Evolutionary conservation across 2,888 invertebrate genomes (phyloP), one percentile per base, ranked within the genome.

Genomic region (Orchestes rusci): DNA sequence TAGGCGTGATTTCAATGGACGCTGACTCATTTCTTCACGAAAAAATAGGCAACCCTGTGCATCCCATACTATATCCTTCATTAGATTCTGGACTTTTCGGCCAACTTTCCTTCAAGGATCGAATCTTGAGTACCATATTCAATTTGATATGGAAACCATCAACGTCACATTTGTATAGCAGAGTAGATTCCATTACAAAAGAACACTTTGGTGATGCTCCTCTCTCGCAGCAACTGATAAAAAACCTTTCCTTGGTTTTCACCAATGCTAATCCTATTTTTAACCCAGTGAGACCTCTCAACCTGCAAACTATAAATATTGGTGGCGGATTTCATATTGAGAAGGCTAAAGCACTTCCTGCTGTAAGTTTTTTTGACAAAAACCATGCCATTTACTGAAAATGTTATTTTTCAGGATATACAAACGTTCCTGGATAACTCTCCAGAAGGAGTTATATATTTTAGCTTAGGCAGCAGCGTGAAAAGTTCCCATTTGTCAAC

Each of bases 191-290:
- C 3, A 12, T 39, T 4, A 17, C 30, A 5, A 16, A 39, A 16
- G 30, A 39, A 7, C n/a, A 29, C 20, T 39, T 39, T 30, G 39
- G 61, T 0, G n/a, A n/a, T n/a, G 48, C 53, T 30, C 56, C 60
- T 3, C 28, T 51, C 3, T n/a, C 58, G 8, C 3, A 12, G n/a
- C 58, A 58, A 2, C 39, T 64, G 5, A 43, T 51, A 13, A 52
- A 52, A 16, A 56, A 56, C 31, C 53, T 59, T 13, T 57, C 56
- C 44, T 49, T 64, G 57, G 13, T 62, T 31, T 62, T 66, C 37
- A 42, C 60, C 3, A 64, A 63, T 52, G 48, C 50, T 0, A 58
- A 66, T 57, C 60, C 63, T 1, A 44, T 60, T 20, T 58, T 62
- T 38, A 53, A 56, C 40, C 51, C 44, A n/a, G 33, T 57, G 3